Evolutionary conservation across 2,888 invertebrate species (phyloP), one percentile per base, ranked within the genome.

Genomic region (Pristionchus mayeri): DNA sequence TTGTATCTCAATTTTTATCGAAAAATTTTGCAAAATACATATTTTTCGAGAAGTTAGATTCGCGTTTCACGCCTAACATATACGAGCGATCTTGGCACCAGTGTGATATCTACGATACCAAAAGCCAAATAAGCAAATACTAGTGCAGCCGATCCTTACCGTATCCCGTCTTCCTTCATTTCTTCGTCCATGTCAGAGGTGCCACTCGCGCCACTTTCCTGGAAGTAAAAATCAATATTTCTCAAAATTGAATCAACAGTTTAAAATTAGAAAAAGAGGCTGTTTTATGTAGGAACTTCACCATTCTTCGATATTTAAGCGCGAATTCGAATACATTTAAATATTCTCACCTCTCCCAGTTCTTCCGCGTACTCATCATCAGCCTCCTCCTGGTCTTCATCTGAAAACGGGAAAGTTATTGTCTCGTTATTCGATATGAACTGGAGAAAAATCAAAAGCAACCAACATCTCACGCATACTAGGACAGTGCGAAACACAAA

Each of bases 301-400:
- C 27, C 30, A n/a, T 30, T 78, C 2, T 24, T 4, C 3, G 18
- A 0, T 27, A 34, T 30, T 21, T 2, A 13, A 40, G 48, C 48
- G 76, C 11, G 27, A 50, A 37, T 18, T 4, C 3, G 18, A 21
- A 40, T 75, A 21, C 24, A 78, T 50, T 50, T 34, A 75, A 44
- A 30, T 78, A 37, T 21, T 40, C n/a, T 44, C 21, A 75, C 84
- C 75, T 84, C 84, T 54, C 84, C 84, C 52, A 84, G 21, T 24
- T 84, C 84, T 54, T 84, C 84, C 24, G 44, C 71, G 37, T 71
- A 71, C 44, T 71, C 84, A 84, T 84, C 84, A 30, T 84, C 84
- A 24, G 75, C 75, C 40, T 84, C 84, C 24, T 75, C 71, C 37
- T 52, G 84, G n/a, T 84, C 84, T 54, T 84, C 84, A 27, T 84